Evolutionary conservation across 2,888 invertebrate species (phyloP), one percentile per base, ranked within the genome.

Genomic region (Sussaba pulchella): DNA sequence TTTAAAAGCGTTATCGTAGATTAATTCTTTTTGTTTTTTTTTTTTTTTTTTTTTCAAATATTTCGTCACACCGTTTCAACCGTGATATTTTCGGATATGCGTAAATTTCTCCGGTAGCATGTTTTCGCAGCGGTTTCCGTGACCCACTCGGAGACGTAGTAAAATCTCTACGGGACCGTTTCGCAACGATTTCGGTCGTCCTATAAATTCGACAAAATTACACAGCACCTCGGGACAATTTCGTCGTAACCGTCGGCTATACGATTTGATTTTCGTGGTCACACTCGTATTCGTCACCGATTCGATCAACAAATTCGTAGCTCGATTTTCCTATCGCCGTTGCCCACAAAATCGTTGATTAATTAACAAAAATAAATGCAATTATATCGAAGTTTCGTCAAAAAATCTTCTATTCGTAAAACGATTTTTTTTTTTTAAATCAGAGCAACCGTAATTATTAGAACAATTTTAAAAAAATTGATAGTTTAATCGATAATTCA

Each of bases 321-420:
- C 10, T 52, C 4, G n/a, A 14, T 39, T 31, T 31, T 26, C 10
- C 14, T 31, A 31, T 31, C 52, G 19, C 39, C 19, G 3, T 9
- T 21, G 12, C 5, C 21, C 66, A 39, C 45, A 31, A 61, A 43
- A 52, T 26, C 43, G 41, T 47, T 12, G 66, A 21, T 61, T 39
- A 71, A 50, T 26, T 67, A 59, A 31, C 24, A 31, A 31, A 74
- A 78, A 78, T 74, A 70, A 74, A 79, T 64, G 50, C 57, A 52
- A 79, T 54, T 50, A 70, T 47, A 47, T n/a, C 47, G 31, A 41
- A 64, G 64, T 12, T 54, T 43, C 43, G 17, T 24, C 5, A n/a
- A n/a, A n/a, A n/a, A n/a, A n/a, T n/a, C n/a, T n/a, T n/a, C n/a
- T n/a, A n/a, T n/a, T n/a, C n/a, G n/a, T n/a, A n/a, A n/a, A n/a